A percentile compares a stretch with the other conserved stretches of the same genome.
Evolutionary conservation across 2,113 vertebrate species (phyloP).

Genomic region (Nymphicus hollandicus): DNA sequence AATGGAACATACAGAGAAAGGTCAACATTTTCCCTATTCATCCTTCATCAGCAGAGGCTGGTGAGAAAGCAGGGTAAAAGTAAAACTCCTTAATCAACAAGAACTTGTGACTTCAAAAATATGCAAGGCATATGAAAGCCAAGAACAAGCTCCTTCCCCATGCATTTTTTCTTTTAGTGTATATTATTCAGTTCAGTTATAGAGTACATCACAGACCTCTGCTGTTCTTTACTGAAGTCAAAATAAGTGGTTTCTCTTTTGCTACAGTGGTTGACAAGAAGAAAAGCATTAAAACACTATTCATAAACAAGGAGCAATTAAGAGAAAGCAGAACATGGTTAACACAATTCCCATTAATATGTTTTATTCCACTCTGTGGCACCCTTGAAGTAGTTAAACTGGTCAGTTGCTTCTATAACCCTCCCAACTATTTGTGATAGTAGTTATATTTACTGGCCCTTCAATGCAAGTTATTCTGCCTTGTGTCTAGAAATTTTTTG

Average conservation of each 20-base stretch:
- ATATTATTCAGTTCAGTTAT: not conserved
- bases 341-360: not conserved
- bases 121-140: not conserved
- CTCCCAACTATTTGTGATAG: not conserved
- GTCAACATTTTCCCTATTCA: slow-evolving; percentile 37
- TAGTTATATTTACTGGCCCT: not conserved
- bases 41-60: slow-evolving; percentile 8
- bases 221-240: not conserved
- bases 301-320: not conserved
- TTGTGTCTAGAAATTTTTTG: not conserved
- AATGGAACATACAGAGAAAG: slow-evolving; percentile 35
- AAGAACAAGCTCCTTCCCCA: not conserved
- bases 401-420: not conserved
- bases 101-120: not conserved
- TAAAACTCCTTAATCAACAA: slow-evolving; percentile 3
- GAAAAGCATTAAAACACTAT: not conserved
- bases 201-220: not conserved
- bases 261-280: not conserved
- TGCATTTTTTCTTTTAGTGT: not conserved
- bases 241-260: not conserved
- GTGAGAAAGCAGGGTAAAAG: slow-evolving; percentile 7
- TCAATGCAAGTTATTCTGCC: not conserved
- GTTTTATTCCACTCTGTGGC: not conserved
- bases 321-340: not conserved
- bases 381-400: not conserved